Conservation (phyloP, 2,888 invertebrate genomes). For the Helicoverpa assulta region DNA sequence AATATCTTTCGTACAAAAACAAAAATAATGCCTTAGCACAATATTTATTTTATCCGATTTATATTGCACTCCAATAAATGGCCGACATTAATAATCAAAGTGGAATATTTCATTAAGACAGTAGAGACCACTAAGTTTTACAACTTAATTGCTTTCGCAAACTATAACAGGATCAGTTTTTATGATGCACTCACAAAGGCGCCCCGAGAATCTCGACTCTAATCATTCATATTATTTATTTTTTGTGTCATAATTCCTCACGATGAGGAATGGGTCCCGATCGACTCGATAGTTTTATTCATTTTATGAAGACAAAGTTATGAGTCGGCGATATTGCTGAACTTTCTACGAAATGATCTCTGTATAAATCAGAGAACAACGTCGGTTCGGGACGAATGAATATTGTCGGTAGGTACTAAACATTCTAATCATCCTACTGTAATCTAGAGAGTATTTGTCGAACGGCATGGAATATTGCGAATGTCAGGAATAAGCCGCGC, state of each 20-base stretch:
- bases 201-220: constrained; percentile 71
- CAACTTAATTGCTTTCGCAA: constrained; percentile 88
- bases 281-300: constrained; percentile 71
- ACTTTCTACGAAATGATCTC: constrained; percentile 57
- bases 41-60: constrained; percentile 78
- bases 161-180: constrained; percentile 87
- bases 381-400: constrained; percentile 53
- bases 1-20: constrained; percentile 40
- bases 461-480: constrained; percentile 81
- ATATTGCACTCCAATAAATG: constrained; percentile 80
- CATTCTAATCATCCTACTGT: constrained; percentile 79
- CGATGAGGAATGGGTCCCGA: constrained; percentile 76
- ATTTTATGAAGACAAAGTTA: constrained; percentile 62
- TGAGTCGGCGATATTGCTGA: constrained; percentile 58
- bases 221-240: constrained; percentile 72
- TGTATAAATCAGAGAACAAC: constrained; percentile 46
- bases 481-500: constrained; percentile 73
- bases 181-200: constrained; percentile 78
- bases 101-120: constrained; percentile 87
- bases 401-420: constrained; percentile 71
- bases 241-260: constrained; percentile 81
- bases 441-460: constrained; percentile 80
- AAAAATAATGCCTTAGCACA: constrained; percentile 64
- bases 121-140: constrained; percentile 85
- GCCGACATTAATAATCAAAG: constrained; percentile 82